Conservation (phyloP, 2,113 vertebrate species). For the Varanus salvator region DNA sequence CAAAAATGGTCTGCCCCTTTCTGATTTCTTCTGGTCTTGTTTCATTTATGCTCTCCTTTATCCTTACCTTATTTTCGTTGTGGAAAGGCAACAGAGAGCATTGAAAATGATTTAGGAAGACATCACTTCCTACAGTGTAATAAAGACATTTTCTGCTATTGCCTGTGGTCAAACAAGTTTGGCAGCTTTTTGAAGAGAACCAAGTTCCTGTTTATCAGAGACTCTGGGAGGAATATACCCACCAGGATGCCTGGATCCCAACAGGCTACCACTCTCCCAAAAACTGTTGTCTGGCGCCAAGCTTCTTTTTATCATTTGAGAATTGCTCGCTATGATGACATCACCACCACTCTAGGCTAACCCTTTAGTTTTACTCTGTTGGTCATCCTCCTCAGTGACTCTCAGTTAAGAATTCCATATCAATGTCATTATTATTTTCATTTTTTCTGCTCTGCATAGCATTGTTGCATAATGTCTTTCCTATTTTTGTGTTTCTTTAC, state of each 20-base stretch:
- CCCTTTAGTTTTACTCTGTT: neutral
- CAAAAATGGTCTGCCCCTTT: neutral
- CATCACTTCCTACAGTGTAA: neutral
- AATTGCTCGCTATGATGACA: neutral
- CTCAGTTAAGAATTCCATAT: neutral
- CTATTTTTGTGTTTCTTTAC: neutral
- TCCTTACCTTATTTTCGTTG: neutral
- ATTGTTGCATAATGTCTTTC: slow-evolving; percentile 1
- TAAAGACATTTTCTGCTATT: neutral
- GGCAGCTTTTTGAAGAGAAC: neutral
- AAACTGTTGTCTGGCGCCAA: neutral
- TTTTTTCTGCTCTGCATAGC: neutral
- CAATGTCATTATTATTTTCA: neutral
- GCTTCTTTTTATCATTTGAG: neutral
- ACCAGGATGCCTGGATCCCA: neutral
- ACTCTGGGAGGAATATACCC: too few relatives aligned
- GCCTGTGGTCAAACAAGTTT: neutral
- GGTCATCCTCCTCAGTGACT: neutral
- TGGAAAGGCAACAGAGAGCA: neutral
- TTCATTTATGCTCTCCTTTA: neutral
- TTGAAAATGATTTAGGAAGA: neutral
- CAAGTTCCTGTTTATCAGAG: neutral
- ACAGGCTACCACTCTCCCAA: neutral
- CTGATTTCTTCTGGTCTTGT: neutral
- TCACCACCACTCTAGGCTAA: neutral